phyloP scores from a whole-genome alignment of 2,888 invertebrate species.

The Caenorhabditis sp. region DNA sequence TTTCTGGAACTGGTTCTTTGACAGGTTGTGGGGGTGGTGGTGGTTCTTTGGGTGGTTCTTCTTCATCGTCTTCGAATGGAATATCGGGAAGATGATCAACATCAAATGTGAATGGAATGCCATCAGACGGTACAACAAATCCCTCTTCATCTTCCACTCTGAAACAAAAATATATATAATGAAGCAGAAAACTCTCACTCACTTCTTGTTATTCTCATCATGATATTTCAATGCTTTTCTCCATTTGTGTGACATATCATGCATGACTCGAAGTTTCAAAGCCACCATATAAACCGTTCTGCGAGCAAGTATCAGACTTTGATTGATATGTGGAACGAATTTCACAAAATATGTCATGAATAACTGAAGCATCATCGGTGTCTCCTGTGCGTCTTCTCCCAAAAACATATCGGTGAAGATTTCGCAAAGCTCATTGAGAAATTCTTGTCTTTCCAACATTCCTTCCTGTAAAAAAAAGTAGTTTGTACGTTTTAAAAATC shows the following conservation, averaged over 20 bases:
- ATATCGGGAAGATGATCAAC: constrained; percentile 5
- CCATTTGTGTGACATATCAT: constrained; percentile 5
- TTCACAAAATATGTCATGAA: constrained; percentile 20
- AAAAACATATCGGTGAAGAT: constrained; percentile 45
- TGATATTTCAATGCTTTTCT: not conserved
- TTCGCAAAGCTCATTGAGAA: constrained; percentile 65
- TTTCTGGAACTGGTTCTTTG: not conserved
- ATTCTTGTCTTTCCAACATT: constrained; percentile 64
- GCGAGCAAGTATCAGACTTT: constrained; percentile 58
- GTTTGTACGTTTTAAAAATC: constrained; percentile 4
- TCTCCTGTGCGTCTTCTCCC: not conserved
- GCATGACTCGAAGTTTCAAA: constrained; percentile 11
- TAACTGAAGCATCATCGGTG: not conserved
- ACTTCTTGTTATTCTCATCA: constrained; percentile 5
- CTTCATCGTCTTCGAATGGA: constrained; percentile 5
- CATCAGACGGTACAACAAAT: not conserved
- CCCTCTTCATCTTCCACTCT: constrained; percentile 3
- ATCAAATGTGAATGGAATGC: not conserved
- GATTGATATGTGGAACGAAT: constrained; percentile 46
- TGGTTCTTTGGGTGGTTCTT: not conserved
- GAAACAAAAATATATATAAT: not conserved
- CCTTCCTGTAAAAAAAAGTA: constrained; percentile 66
- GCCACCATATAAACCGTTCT: constrained; percentile 43
- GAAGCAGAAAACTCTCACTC: not conserved
- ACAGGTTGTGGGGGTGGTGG: constrained; percentile 5